Evolutionary conservation across 1,140 invertebrate species (phyloP).

Genomic region (Eubasilissa regina): DNA sequence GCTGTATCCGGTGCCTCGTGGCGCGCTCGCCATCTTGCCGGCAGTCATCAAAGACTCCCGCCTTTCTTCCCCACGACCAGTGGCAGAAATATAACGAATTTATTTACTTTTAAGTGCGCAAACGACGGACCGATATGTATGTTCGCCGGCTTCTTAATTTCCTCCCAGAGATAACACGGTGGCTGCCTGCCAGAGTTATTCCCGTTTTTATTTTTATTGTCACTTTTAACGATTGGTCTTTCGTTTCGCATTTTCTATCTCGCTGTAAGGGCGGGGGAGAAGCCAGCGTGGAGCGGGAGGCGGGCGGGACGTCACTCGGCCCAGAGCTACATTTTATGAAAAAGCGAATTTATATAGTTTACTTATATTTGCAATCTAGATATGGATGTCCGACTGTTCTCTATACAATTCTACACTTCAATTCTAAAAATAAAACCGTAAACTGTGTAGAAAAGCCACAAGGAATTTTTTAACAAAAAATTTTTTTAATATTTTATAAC

Average conservation of each 20-base stretch:
- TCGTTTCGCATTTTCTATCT: slow-evolving; percentile 54
- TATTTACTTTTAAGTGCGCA: slow-evolving; percentile 58
- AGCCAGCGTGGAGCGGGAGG: no score
- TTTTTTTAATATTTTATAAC: no score
- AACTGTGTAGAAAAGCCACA: no score
- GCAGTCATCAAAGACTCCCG: slow-evolving; percentile 54
- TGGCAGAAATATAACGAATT: slow-evolving; percentile 54
- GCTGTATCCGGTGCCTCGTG: slow-evolving; percentile 56
- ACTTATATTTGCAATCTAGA: no score
- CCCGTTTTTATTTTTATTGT: slow-evolving; percentile 56
- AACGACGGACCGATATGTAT: slow-evolving; percentile 51
- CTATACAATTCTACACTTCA: no score
- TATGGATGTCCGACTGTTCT: no score
- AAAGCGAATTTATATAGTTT: no score
- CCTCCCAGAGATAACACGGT: slow-evolving; percentile 56
- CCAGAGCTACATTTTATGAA: no score
- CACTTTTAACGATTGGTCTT: slow-evolving; percentile 60
- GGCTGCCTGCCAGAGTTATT: slow-evolving; percentile 50
- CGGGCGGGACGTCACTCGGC: no score
- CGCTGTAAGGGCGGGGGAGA: not conserved
- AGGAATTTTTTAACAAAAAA: no score
- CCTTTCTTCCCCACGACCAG: slow-evolving; percentile 42
- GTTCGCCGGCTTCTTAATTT: slow-evolving; percentile 57
- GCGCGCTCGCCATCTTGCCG: slow-evolving; percentile 52
- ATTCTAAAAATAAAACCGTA: no score